phyloP scores from a whole-genome alignment of 2,113 vertebrate genomes.

The Tenrec ecaudatus region DNA sequence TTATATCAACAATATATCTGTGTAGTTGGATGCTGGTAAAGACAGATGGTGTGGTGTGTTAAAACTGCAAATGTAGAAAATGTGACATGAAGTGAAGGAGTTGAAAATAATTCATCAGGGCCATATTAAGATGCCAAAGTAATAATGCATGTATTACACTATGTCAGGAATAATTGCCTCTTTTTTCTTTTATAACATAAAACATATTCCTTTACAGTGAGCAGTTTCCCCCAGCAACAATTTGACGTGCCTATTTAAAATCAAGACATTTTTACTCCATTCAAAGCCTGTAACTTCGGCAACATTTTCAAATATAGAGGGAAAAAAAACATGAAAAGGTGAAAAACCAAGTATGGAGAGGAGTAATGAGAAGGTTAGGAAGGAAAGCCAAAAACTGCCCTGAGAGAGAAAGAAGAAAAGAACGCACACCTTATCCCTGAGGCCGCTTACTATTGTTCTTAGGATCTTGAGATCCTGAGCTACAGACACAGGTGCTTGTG shows the following conservation, averaged over 20 bases:
- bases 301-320: neutral
- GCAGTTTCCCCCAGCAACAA: neutral
- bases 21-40: slow-evolving; percentile 73
- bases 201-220: neutral
- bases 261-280: neutral
- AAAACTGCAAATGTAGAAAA: slow-evolving; percentile 74
- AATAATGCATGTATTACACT: slow-evolving; percentile 61
- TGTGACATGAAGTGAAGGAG: slow-evolving; percentile 53
- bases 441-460: neutral
- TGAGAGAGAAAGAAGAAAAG: neutral
- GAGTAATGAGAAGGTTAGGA: neutral
- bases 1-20: slow-evolving; percentile 47
- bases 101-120: slow-evolving; percentile 74
- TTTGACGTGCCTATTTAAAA: slow-evolving; percentile 15
- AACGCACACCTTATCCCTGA: neutral
- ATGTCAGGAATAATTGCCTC: slow-evolving; percentile 43
- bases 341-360: neutral
- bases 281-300: neutral
- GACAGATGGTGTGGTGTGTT: slow-evolving; percentile 72
- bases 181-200: slow-evolving; percentile 65
- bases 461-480: neutral
- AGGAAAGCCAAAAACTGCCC: neutral
- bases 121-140: slow-evolving; percentile 68
- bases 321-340: neutral
- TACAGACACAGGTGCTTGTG: accelerated